Conservation (phyloP, 2,888 invertebrate genomes). For the Globia sparganii region DNA sequence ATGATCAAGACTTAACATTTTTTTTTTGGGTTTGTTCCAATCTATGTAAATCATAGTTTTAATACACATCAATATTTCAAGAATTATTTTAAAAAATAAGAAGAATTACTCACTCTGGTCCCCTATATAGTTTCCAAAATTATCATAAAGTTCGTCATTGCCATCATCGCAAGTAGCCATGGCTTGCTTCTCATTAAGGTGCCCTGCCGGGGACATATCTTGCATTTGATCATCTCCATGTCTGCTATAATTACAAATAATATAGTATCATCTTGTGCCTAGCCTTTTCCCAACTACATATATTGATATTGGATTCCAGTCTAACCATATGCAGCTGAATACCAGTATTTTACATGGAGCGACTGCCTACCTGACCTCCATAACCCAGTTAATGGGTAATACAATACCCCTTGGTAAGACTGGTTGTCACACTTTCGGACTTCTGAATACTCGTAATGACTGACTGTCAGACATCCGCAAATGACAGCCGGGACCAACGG, state of each 20-base stretch:
- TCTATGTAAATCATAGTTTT: neutral
- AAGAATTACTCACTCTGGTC: constrained; percentile 76
- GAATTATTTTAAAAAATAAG: neutral
- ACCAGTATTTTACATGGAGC: neutral
- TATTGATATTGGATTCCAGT: neutral
- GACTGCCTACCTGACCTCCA: too few species aligned
- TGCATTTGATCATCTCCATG: constrained; percentile 66
- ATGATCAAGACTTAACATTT: neutral
- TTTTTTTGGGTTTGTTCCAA: neutral
- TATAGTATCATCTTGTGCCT: neutral
- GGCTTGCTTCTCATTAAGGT: constrained; percentile 71
- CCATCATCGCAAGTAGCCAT: constrained; percentile 70
- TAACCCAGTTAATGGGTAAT: too few species aligned
- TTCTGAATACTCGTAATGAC: too few species aligned
- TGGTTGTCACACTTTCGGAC: too few species aligned
- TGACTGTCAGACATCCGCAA: too few species aligned
- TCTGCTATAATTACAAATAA: constrained; percentile 25
- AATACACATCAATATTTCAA: neutral
- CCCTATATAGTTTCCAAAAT: constrained; percentile 83
- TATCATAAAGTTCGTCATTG: constrained; percentile 83
- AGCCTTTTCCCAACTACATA: neutral
- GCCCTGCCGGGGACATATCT: constrained; percentile 75
- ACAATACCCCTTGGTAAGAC: too few species aligned
- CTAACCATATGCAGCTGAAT: neutral
- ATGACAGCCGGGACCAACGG: too few species aligned